Evolutionary conservation across 2,113 vertebrate genomes (phyloP), one percentile per base, ranked within the genome.

Genomic region (Charadrius vociferus): DNA sequence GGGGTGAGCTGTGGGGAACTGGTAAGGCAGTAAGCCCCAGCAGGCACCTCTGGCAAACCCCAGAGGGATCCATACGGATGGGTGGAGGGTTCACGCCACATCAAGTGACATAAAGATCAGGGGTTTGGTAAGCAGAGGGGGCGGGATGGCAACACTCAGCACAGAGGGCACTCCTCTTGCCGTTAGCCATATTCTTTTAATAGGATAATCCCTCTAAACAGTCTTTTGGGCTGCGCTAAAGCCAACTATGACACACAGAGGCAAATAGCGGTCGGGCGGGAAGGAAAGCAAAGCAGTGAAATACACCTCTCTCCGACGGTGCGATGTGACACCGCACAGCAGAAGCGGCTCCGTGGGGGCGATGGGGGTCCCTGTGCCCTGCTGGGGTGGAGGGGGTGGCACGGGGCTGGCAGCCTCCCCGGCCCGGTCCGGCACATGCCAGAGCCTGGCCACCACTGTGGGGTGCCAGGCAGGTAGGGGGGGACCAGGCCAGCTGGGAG

Each of bases 371-470:
- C 62, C 53, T 17, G 30, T 43, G 30, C 61, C 7, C 16, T 5
- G 7, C 58, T 63, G 7, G 1, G 21, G n/a, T 16, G 4, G 58
- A 58, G 53, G 53, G 53, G 72, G 39, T n/a, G 30, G 10, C 56
- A 14, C 5, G 4, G 74, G 12, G 41, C 41, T 10, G n/a, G n/a
- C 36, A 53, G 36, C 47, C 7, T 53, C 37, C 21, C 47, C 23
- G 3, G 14, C 22, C 47, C 21, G 29, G n/a, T 19, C 5, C 1
- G 24, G 27, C 43, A 52, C 36, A 34, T 2, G 1, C 36, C 45
- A 50, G 45, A 3, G 3, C 58, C 12, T 1, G 3, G 47, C 29
- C 43, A 34, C 21, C 30, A 21, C 36, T 6, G 1, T 30, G 34
- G 18, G 8, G 14, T 3, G 11, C 19, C 5, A 5, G 23, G 37